Conservation (phyloP, 2,797 vertebrate genomes). For the Tachyglossus aculeatus region DNA sequence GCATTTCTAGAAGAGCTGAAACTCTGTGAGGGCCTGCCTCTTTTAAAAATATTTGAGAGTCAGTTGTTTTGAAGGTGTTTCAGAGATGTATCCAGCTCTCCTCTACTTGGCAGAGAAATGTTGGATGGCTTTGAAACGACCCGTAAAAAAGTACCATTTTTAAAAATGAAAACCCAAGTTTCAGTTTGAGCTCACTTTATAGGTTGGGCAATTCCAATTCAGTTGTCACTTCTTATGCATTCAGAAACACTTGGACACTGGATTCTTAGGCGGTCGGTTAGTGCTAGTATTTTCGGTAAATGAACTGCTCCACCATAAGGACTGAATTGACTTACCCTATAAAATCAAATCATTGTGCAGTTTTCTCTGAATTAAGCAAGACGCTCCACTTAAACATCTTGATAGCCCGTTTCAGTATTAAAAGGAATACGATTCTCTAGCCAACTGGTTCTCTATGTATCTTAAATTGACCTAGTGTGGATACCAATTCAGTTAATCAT, state of each 20-base stretch:
- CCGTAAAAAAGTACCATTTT: not conserved
- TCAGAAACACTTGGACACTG: conserved; percentile 25
- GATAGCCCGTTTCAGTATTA: conserved; percentile 24
- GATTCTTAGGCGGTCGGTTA: not conserved
- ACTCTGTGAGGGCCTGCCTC: conserved; percentile 26
- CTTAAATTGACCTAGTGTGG: conserved; percentile 23
- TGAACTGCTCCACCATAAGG: conserved; percentile 35
- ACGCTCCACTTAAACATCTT: not conserved
- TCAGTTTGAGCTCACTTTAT: conserved; percentile 24
- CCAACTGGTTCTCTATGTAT: conserved; percentile 4
- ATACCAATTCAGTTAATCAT: conserved; percentile 7
- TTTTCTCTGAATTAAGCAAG: conserved; percentile 29
- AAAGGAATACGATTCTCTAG: conserved; percentile 33
- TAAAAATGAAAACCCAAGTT: conserved; percentile 7
- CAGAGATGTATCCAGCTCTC: no score
- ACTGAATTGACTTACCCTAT: conserved; percentile 23
- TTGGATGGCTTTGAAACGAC: rapidly evolving
- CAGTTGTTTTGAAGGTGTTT: conserved; percentile 7
- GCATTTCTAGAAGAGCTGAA: conserved; percentile 22
- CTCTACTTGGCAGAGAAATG: no score
- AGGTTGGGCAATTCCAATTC: conserved; percentile 23
- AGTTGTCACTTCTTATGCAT: conserved; percentile 8
- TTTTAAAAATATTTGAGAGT: conserved; percentile 23
- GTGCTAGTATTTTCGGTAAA: conserved; percentile 13
- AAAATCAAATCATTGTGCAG: conserved; percentile 34